phyloP scores from a whole-genome alignment of 2,888 invertebrate genomes.

The Eupithecia insigniata region DNA sequence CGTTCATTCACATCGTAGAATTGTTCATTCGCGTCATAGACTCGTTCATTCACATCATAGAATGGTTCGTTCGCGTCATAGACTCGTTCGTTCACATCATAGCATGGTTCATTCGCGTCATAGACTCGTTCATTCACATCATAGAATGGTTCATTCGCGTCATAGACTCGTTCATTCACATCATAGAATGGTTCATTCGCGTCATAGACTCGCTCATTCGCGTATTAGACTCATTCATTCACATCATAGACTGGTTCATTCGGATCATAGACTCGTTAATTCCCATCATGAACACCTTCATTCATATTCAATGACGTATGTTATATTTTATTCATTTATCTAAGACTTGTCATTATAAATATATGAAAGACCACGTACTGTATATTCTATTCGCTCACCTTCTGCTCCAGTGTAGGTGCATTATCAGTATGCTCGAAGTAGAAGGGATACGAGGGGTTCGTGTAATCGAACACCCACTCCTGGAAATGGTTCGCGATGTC shows the following conservation, averaged over 20 bases:
- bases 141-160: no score
- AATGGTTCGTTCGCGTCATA: background rate
- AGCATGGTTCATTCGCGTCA: no score
- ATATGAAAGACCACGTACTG: background rate
- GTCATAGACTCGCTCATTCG: no score
- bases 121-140: background rate
- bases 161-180: no score
- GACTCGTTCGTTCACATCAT: background rate
- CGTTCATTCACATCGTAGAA: background rate
- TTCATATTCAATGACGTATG: background rate
- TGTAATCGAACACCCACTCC: constrained; percentile 96
- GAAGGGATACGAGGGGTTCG: constrained; percentile 89
- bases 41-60: background rate
- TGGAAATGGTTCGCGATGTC: constrained; percentile 97
- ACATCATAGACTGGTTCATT: background rate
- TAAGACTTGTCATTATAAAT: no score
- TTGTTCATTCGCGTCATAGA: no score
- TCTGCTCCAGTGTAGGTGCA: constrained; percentile 91
- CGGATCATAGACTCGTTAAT: background rate
- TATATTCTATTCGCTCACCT: constrained; percentile 82
- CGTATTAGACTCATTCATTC: no score
- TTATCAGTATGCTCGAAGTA: constrained; percentile 87
- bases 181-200: no score
- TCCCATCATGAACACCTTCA: background rate
- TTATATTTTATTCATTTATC: no score